A percentile compares a stretch with the other conserved stretches of the same genome.
Evolutionary conservation across 2,113 vertebrate genomes (phyloP).

Genomic region (Corydoras maculifer): DNA sequence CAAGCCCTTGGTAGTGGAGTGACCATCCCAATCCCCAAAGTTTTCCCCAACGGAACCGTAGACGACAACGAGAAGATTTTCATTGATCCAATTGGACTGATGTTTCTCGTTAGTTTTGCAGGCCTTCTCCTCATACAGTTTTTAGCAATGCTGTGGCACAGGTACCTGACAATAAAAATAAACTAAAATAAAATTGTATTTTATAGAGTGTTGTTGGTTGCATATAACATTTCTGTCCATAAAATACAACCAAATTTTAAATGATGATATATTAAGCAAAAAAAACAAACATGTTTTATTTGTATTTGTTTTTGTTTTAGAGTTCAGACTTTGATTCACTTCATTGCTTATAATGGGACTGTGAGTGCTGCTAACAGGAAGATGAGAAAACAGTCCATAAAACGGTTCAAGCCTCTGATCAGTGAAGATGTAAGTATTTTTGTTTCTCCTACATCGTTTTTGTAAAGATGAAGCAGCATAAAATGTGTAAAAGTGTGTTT

Average conservation of each 20-base stretch:
- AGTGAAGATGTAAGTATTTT: neutral
- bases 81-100: slow-evolving; percentile 26
- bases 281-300: neutral
- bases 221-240: too few species aligned
- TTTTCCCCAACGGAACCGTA: neutral
- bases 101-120: slow-evolving; percentile 27
- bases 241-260: too few species aligned
- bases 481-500: neutral
- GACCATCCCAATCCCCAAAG: slow-evolving; percentile 40
- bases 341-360: slow-evolving; percentile 51
- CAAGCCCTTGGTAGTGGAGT: slow-evolving; percentile 35
- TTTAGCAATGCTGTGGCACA: slow-evolving; percentile 46
- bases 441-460: too few species aligned
- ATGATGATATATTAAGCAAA: too few species aligned
- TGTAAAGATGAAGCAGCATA: neutral
- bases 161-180: slow-evolving; percentile 40
- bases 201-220: too few species aligned
- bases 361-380: slow-evolving; percentile 33
- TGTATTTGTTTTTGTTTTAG: slow-evolving; percentile 31
- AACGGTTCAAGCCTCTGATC: neutral
- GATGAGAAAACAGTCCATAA: neutral
- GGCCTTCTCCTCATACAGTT: slow-evolving; percentile 17
- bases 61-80: neutral
- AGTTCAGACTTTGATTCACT: slow-evolving; percentile 52
- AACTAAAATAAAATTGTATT: neutral